Conservation (phyloP, 2,113 vertebrate species). For the Raja brachyura region DNA sequence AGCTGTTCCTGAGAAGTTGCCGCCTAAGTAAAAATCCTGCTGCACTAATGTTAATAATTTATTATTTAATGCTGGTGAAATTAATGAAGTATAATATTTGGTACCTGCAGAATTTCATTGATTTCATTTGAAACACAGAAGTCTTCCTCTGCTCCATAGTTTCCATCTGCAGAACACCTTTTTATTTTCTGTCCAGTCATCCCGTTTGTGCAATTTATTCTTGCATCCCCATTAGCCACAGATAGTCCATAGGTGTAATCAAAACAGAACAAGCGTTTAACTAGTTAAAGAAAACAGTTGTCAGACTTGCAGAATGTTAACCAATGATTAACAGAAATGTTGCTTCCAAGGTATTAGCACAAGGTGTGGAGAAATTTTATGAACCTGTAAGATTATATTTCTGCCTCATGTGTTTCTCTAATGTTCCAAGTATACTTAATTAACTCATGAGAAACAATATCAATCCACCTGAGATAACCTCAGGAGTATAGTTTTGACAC, state of each 20-base stretch:
- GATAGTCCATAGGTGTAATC: not conserved
- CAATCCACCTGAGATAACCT: no score
- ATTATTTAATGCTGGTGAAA: not conserved
- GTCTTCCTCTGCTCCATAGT: not conserved
- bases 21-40: not conserved
- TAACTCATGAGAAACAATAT: not conserved
- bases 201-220: not conserved
- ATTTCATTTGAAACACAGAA: not conserved
- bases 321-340: not conserved
- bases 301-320: not conserved
- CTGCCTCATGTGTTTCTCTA: not conserved
- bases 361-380: not conserved
- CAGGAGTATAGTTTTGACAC: not conserved
- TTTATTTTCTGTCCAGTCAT: not conserved
- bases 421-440: not conserved
- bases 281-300: not conserved
- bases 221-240: fast-evolving
- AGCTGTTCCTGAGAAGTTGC: not conserved
- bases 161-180: not conserved
- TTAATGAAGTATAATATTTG: not conserved
- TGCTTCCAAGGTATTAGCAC: not conserved
- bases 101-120: not conserved
- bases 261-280: fast-evolving
- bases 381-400: no score
- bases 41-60: not conserved